Conservation (phyloP, 2,797 vertebrate species). For the Crotalus adamanteus region DNA sequence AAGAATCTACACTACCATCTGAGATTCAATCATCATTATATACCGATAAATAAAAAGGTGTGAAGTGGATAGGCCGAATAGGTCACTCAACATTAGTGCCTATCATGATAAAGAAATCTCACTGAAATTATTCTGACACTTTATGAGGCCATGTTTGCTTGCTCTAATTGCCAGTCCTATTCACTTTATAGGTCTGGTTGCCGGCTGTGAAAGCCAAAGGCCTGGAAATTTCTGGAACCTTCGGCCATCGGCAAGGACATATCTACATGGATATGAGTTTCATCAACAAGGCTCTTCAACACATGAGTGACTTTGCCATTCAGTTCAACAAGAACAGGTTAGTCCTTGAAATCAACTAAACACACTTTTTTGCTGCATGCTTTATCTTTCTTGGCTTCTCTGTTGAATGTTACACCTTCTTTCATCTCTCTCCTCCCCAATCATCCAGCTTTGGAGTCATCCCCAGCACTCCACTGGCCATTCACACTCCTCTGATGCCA, state of each 20-base stretch:
- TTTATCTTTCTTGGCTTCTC: not conserved
- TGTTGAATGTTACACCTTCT: not conserved
- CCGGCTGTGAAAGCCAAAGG: slow-evolving; percentile 97
- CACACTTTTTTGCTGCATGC: not conserved
- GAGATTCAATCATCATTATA: not conserved
- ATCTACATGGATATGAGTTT: slow-evolving; percentile 99
- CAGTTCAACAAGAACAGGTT: slow-evolving; percentile 99
- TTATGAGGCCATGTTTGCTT: not conserved
- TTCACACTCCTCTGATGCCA: slow-evolving; percentile 97
- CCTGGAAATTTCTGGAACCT: slow-evolving; percentile 93
- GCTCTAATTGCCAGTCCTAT: not conserved
- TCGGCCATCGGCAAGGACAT: slow-evolving; percentile 93
- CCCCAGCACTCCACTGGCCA: slow-evolving; percentile 89
- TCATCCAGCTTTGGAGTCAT: slow-evolving; percentile 89
- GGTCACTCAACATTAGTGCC: too few species aligned
- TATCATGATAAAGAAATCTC: not conserved
- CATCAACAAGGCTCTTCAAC: slow-evolving; percentile 96
- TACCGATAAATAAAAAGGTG: not conserved
- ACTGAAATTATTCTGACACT: too few species aligned
- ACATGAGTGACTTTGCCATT: slow-evolving; percentile 98
- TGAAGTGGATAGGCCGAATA: not conserved
- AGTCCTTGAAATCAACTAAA: slow-evolving; percentile 27
- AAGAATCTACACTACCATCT: not conserved
- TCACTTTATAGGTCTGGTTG: slow-evolving; percentile 85
- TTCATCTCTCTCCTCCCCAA: not conserved